Evolutionary conservation across 2,113 vertebrate genomes (phyloP), one percentile per base, ranked within the genome.

Genomic region (Eupsittula cactorum): DNA sequence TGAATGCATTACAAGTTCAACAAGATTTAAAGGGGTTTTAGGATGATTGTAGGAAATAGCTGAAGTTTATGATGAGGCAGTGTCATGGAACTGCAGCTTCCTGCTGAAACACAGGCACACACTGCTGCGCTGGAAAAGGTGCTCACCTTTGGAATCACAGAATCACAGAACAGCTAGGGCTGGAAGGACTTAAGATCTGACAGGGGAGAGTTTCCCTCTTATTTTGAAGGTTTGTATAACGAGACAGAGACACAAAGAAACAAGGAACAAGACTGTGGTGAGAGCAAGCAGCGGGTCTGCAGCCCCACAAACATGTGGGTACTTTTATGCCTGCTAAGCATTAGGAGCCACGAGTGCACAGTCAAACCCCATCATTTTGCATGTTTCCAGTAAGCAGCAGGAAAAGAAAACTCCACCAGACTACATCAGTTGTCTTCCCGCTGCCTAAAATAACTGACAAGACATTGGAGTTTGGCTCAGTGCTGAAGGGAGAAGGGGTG

Each of bases 251-350:
- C 27, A 37, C 29, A 49, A 60, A 19, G 28, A 39, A 16, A 65
- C 6, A 2, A 82, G 52, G 37, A 65, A 65, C 4, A 21, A 67
- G 71, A 23, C 0, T 3, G 77, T 41, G 42, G 25, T 2, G 27
- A 46, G 50, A 87, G 24, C 16, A 21, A 71, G 55, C 19, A n/a
- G 16, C 0, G 0, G 44, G 52, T 28, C 41, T 18, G 42, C 1
- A 44, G 59, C 59, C n/a, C 64, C 2, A 0, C 24, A 23, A 31
- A 31, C 46, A 71, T 8, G 29, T 20, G 53, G 53, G 31, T 55
- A 55, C 53, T 55, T 55, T 33, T 13, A 55, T 18, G 33, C 1
- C 0, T n/a, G 46, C 35, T 55, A 53, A 60, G 59, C 2, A 0
- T 55, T 49, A 11, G 37, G 46, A 13, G 27, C 67, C n/a, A 33